Evolutionary conservation across 2,888 invertebrate genomes (phyloP).

Genomic region (Drosophila tanythrix): DNA sequence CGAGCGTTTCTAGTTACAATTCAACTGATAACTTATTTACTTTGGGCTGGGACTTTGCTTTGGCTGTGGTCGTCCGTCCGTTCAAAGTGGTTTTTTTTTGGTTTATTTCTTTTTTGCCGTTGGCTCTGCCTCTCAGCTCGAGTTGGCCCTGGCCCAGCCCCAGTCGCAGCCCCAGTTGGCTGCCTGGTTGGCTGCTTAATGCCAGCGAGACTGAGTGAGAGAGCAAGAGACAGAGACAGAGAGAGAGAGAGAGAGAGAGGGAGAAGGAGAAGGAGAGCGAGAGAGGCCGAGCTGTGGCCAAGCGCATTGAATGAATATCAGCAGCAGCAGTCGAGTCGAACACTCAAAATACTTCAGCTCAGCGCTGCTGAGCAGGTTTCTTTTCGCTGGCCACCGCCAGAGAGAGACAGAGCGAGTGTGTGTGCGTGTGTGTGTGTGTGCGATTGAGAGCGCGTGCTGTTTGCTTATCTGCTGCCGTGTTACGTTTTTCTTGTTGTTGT

Average conservation of each 20-base stretch:
- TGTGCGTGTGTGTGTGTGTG: background rate
- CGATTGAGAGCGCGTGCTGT: constrained; percentile 14
- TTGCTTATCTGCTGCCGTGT: constrained; percentile 68
- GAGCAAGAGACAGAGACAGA: constrained; percentile 10
- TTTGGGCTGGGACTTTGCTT: constrained; percentile 65
- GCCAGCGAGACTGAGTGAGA: constrained; percentile 9
- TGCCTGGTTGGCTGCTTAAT: constrained; percentile 45
- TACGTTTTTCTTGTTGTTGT: constrained; percentile 60
- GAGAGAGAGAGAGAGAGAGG: constrained; percentile 16
- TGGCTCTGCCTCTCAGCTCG: constrained; percentile 51
- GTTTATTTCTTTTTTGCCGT: constrained; percentile 42
- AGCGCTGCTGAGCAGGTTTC: constrained; percentile 56
- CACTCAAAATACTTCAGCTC: constrained; percentile 11
- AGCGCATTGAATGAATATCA: constrained; percentile 72
- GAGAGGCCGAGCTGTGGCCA: constrained; percentile 54
- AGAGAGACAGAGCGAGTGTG: background rate
- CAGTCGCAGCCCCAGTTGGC: constrained; percentile 29
- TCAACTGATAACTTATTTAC: constrained; percentile 80
- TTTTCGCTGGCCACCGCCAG: constrained; percentile 2
- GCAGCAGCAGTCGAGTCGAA: constrained; percentile 50
- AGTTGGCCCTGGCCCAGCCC: constrained; percentile 55
- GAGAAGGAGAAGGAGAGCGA: constrained; percentile 5
- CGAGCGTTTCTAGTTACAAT: constrained; percentile 70
- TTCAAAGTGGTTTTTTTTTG: constrained; percentile 1
- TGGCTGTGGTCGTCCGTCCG: constrained; percentile 44